Evolutionary conservation across 2,797 vertebrate genomes (phyloP).

Genomic region (Okamejei kenojei): DNA sequence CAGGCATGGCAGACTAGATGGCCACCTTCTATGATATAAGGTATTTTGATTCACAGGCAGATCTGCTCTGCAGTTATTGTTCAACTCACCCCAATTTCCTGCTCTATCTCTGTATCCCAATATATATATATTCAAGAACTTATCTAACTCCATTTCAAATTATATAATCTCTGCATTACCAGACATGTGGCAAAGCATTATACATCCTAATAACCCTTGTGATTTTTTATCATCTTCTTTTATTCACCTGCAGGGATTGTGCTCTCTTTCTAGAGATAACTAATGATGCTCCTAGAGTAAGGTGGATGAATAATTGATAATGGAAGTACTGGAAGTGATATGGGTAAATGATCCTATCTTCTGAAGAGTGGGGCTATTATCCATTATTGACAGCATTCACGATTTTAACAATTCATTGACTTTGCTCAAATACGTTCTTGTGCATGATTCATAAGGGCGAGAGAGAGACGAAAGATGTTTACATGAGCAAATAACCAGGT

Average conservation of each 20-base stretch:
- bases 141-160: slow-evolving; percentile 9
- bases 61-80: background rate
- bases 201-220: background rate
- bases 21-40: too few relatives aligned
- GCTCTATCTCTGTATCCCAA: background rate
- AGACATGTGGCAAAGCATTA: background rate
- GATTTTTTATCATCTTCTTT: background rate
- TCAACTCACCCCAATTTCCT: background rate
- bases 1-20: too few relatives aligned
- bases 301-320: background rate
- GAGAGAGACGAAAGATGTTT: background rate
- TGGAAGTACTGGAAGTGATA: background rate
- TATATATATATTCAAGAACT: background rate
- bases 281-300: background rate
- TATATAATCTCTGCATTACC: background rate
- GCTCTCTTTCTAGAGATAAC: background rate
- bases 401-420: slow-evolving; percentile 8
- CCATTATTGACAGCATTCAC: background rate
- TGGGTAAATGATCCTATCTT: background rate
- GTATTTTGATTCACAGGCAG: background rate
- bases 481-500: background rate
- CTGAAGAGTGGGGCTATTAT: background rate
- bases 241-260: background rate
- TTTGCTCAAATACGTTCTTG: background rate
- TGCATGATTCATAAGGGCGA: background rate